Percentiles rank a stretch among this genome's conserved stretches.
Evolutionary conservation across 2,113 vertebrate species (phyloP).

Genomic region (Jacana jacana): DNA sequence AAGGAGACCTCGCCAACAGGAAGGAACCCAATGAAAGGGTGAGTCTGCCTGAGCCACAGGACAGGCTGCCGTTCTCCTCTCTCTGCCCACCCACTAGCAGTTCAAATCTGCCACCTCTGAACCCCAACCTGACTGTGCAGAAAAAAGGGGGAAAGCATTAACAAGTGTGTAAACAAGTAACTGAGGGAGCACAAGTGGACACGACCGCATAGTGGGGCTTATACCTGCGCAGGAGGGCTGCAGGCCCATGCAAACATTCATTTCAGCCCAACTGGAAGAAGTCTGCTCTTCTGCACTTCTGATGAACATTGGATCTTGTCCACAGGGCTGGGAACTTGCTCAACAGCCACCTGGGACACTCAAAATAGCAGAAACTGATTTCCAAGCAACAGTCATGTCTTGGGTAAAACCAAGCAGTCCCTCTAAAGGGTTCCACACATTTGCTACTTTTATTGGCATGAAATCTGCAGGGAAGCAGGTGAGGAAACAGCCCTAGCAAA

Average conservation of each 20-base stretch:
- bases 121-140: background rate
- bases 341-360: background rate
- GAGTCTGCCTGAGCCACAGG: background rate
- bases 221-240: background rate
- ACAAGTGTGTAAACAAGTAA: background rate
- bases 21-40: background rate
- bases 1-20: background rate
- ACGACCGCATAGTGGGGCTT: too few species aligned
- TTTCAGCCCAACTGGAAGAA: background rate
- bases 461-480: background rate
- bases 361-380: background rate
- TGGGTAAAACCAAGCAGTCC: background rate
- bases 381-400: background rate
- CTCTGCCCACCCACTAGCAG: background rate
- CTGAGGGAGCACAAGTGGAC: rapidly evolving
- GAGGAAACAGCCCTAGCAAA: background rate
- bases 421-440: background rate
- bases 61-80: background rate
- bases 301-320: background rate
- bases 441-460: background rate
- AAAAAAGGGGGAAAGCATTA: background rate
- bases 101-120: background rate
- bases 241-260: background rate
- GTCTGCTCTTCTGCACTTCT: background rate
- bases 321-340: background rate